Evolutionary conservation across 2,888 invertebrate species (phyloP), one percentile per base, ranked within the genome.

Genomic region (Drosophila colorata): DNA sequence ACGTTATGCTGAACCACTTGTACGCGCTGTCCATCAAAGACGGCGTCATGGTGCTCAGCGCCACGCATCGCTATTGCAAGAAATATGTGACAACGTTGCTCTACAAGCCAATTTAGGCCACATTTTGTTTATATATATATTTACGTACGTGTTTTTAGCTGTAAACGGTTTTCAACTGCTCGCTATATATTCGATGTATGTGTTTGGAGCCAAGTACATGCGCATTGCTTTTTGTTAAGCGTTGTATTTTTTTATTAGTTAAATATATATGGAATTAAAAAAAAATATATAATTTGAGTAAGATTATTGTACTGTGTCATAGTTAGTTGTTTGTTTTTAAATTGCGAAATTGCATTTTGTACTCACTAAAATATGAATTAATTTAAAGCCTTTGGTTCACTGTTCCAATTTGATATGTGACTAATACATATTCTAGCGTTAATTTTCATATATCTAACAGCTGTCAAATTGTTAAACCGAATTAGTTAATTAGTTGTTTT

Each of bases 11-110:
- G 90, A 99, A 99, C 93, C 99, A 99, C 93, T 93, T 99, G 58
- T 99, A 99, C 93, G 99, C 99, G n/a, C 94, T 99, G 74, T 99
- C 99, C 48, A 99, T 99, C 89, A 99, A 99, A 93, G 99, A 99
- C 93, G 99, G 99, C 51, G 99, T 99, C 3, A 99, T 99, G 99
- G 99, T 99, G 40, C 93, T 99, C 33, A 99, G 98, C 90, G 99
- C 99, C 13, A 99, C 99, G 5, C 99, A 99, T 93, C 95, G 99
- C 74, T 99, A 99, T 92, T 95, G 99, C 77, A 99, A 99, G 94
- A 99, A 99, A 94, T 99, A 99, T 93, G 99, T 99, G 38, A 99
- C 99, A 18, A 99, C 99, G 20, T 94, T 99, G 65, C 94, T 99
- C 13, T 99, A 99, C 93, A 99, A 99, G 92, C 99, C 99, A 52